Conservation (phyloP, 2,113 vertebrate species). For the Cephalopholis sonnerati region DNA sequence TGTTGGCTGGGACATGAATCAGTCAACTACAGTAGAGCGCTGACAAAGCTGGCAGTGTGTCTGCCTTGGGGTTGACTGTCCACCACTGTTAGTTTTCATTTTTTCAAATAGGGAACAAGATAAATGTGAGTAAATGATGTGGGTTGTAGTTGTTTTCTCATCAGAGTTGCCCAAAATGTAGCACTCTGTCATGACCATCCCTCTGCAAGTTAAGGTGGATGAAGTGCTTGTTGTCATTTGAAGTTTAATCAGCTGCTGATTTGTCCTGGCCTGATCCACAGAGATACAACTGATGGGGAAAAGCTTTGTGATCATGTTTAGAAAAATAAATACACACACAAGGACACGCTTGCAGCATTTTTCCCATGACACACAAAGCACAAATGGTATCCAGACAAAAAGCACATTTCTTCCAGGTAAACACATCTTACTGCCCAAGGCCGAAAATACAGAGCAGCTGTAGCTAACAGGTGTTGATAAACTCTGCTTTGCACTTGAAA, state of each 20-base stretch:
- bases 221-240: constrained; percentile 7
- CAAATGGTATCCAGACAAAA: constrained; percentile 15
- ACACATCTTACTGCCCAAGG: constrained; percentile 25
- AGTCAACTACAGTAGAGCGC: background rate
- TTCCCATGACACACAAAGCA: background rate
- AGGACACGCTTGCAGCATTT: background rate
- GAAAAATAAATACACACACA: background rate
- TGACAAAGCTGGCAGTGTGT: background rate
- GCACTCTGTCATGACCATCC: background rate
- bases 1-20: too few species aligned
- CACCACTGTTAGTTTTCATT: background rate
- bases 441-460: constrained; percentile 7
- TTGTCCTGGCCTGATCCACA: constrained; percentile 9
- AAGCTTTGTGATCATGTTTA: background rate
- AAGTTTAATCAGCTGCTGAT: constrained; percentile 15
- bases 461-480: constrained; percentile 1
- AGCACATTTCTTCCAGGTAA: background rate
- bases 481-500: background rate
- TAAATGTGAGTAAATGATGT: background rate
- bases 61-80: background rate
- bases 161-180: background rate
- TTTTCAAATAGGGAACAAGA: background rate
- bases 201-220: background rate
- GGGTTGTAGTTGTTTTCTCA: background rate
- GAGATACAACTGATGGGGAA: background rate